Evolutionary conservation across 2,888 invertebrate genomes (phyloP).

Genomic region (Apodemia hepburni): DNA sequence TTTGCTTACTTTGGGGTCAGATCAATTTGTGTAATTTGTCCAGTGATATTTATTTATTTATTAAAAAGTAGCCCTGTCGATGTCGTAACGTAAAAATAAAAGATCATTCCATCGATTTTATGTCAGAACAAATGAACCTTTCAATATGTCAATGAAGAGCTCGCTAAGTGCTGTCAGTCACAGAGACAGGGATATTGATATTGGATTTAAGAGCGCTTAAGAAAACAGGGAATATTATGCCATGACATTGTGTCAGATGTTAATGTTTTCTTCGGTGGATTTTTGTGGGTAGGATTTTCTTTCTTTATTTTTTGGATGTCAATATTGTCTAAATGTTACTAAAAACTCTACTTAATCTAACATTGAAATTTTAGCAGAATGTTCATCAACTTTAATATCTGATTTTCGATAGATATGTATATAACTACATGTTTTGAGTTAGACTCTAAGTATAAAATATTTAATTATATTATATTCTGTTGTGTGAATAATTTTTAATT

Average conservation of each 20-base stretch:
- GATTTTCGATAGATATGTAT: neutral
- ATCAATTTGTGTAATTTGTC: too few relatives aligned
- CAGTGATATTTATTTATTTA: too few relatives aligned
- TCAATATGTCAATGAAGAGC: slow-evolving; percentile 11
- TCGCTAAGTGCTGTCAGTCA: slow-evolving; percentile 11
- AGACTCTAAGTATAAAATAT: neutral
- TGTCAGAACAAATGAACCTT: slow-evolving; percentile 3
- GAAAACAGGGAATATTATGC: neutral
- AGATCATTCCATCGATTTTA: neutral
- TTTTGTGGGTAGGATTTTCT: neutral
- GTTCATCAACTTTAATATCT: neutral
- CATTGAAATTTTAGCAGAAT: neutral
- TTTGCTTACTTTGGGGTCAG: too few relatives aligned
- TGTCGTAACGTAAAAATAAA: slow-evolving; percentile 1
- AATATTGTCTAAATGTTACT: neutral
- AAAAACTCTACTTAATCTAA: neutral
- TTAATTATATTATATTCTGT: neutral
- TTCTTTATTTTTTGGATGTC: neutral
- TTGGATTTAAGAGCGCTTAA: slow-evolving; percentile 10
- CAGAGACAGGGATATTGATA: slow-evolving; percentile 8
- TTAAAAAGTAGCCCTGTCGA: neutral
- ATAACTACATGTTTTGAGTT: slow-evolving; percentile 1
- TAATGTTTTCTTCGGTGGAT: neutral
- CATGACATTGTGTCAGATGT: slow-evolving; percentile 1
- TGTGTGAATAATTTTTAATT: slow-evolving; percentile 13